Base-by-base conservation (phyloP, 2,797 vertebrate species). In the Petrocephalus schoutedeni region DNA sequence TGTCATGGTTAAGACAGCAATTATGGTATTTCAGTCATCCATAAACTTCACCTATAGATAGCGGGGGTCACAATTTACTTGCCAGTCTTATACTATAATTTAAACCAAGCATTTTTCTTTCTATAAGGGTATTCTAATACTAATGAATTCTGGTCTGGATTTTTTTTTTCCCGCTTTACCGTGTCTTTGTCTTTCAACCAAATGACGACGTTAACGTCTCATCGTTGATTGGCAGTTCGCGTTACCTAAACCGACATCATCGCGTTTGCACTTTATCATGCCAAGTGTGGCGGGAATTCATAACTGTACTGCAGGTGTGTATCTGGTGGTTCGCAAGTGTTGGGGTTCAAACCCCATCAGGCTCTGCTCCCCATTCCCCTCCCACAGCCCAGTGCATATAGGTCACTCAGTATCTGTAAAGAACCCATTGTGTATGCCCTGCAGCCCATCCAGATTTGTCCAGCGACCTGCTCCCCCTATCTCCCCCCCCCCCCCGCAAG, bases 1-100 rank as follows among this genome's bases (percentile, higher is more conserved):
- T 94, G 92, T 94, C 89, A 88, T 89, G 92, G 90, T 93, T 92
- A 93, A 93, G 90, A 92, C 89, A 86, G 93, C 92, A 93, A 94
- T 95, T 95, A 95, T 93, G 94, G 93, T 93, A 89, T 94, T 93
- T 95, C 93, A 94, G 95, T 94, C 91, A 91, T 93, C 92, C 89
- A 93, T 94, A 95, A 95, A 95, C 91, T 92, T 92, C 91, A 93
- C 93, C 93, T 94, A 90, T 93, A 93, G 93, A 95, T 92, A 93
- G 92, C 92, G 91, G 92, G 92, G 95, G 93, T 91, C 91, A 92
- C 89, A 58, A 88, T 51, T 86, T 84, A 89, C 90, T 88, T 89
- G 87, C 88, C 89, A 90, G 90, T 88, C 91, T 91, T 89, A 86
- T 86, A 92, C 91, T 92, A 93, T 92, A 93, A 93, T 94, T 95